Percentiles rank a stretch among this genome's conserved stretches.
Conservation (phyloP, 2,888 invertebrate species). For the Molorchus minor region DNA sequence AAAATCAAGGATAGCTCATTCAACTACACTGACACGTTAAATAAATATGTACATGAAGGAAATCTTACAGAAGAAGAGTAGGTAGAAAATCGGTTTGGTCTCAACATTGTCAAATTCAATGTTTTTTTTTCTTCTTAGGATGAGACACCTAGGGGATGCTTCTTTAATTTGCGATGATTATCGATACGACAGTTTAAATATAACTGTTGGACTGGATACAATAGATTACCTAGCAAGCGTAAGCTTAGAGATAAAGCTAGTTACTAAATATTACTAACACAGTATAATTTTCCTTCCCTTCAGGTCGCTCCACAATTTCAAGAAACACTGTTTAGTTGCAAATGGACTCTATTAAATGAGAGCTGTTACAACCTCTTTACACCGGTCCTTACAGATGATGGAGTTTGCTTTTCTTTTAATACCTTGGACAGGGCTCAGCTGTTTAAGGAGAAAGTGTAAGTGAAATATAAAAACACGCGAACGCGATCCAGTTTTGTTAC, state of each 20-base stretch:
- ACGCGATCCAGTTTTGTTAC: too few relatives aligned
- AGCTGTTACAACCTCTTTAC: conserved; percentile 70
- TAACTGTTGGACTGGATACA: conserved; percentile 64
- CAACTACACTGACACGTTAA: conserved; percentile 63
- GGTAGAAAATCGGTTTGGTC: conserved; percentile 47
- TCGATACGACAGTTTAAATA: conserved; percentile 65
- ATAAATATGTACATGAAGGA: conserved; percentile 21
- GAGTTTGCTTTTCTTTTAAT: conserved; percentile 78
- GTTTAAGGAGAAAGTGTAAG: conserved; percentile 69
- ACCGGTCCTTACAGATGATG: conserved; percentile 76
- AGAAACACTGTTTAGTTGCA: conserved; percentile 59
- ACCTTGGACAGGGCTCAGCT: conserved; percentile 71
- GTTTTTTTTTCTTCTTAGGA: conserved; percentile 53
- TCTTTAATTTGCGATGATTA: conserved; percentile 70
- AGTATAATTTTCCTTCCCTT: too few relatives aligned
- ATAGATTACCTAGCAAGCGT: conserved; percentile 69
- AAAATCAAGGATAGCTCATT: conserved; percentile 71
- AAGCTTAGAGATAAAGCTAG: conserved; percentile 47
- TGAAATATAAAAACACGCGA: too few relatives aligned
- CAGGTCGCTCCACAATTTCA: conserved; percentile 58
- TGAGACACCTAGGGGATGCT: conserved; percentile 64
- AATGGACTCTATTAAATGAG: conserved; percentile 62
- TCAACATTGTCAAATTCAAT: background rate
- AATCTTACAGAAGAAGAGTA: conserved; percentile 66
- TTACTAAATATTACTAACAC: too few relatives aligned